These are phyloP conservation scores for Abrostola tripartita DNA, from an alignment of 2,888 invertebrate species.

Conservation along the genomic window DNA sequence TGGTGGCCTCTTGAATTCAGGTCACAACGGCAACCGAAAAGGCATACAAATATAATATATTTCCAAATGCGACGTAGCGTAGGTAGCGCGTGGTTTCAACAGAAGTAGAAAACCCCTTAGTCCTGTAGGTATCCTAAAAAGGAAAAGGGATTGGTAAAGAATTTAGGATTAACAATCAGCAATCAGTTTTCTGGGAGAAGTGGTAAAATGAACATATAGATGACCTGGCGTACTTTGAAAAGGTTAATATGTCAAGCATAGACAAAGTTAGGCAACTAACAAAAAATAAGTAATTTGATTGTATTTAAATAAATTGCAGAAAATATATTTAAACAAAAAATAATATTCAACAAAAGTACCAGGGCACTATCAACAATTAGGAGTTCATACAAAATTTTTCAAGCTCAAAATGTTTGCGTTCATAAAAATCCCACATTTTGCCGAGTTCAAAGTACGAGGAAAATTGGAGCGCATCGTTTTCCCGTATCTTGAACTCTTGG, in stretches of 20 bases:
- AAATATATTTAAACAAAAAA: neutral
- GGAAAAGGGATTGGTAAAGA: too few species aligned
- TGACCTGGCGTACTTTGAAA: too few species aligned
- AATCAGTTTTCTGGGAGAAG: too few species aligned
- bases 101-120: too few species aligned
- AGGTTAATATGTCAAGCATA: neutral
- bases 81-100: too few species aligned
- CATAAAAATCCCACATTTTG: slow-evolving; percentile 17
- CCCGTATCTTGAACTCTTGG: slow-evolving; percentile 54
- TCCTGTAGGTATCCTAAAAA: too few species aligned
- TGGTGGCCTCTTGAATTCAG: slow-evolving; percentile 32
- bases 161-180: too few species aligned
- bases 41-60: neutral
- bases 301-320: neutral
- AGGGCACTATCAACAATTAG: slow-evolving; percentile 12
- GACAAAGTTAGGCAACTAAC: neutral
- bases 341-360: slow-evolving; percentile 10
- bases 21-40: slow-evolving; percentile 14
- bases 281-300: neutral
- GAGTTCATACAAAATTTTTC: slow-evolving; percentile 8
- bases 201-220: too few species aligned
- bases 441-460: slow-evolving; percentile 51
- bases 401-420: slow-evolving; percentile 6
- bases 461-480: slow-evolving; percentile 56
- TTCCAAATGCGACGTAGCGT: too few species aligned